A percentile compares a stretch with the other conserved stretches of the same genome.
Conservation (phyloP, 2,888 invertebrate species). For the Synergus gifuensis region DNA sequence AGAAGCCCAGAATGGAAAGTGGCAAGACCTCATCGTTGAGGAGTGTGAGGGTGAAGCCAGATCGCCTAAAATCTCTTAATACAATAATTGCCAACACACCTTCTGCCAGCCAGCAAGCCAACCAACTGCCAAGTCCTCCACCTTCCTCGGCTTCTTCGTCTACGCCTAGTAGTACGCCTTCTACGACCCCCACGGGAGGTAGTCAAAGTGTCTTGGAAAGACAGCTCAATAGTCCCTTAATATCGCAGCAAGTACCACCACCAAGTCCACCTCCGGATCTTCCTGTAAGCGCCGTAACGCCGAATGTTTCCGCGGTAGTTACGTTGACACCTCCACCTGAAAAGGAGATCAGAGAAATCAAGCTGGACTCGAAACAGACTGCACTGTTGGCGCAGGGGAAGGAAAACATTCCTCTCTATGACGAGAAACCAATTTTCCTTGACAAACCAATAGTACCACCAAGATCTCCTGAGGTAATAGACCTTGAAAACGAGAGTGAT, state of each 20-base stretch:
- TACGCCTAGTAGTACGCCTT: constrained; percentile 71
- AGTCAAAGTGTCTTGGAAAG: constrained; percentile 71
- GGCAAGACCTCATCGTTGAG: constrained; percentile 80
- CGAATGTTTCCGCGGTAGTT: constrained; percentile 75
- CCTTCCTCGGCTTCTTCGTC: constrained; percentile 71
- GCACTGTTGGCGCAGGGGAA: constrained; percentile 79
- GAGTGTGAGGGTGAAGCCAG: constrained; percentile 84
- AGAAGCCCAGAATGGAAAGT: constrained; percentile 75
- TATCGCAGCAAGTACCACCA: constrained; percentile 64
- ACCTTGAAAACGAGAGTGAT: constrained; percentile 79
- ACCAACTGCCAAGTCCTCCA: constrained; percentile 72
- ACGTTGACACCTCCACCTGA: constrained; percentile 77
- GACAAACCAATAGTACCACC: constrained; percentile 79
- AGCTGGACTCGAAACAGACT: constrained; percentile 72
- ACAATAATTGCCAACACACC: constrained; percentile 72
- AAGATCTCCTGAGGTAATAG: constrained; percentile 83
- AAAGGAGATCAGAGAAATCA: constrained; percentile 75
- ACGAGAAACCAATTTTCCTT: constrained; percentile 70
- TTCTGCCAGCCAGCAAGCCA: constrained; percentile 62
- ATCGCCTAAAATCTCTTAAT: constrained; percentile 77
- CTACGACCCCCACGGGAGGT: constrained; percentile 71
- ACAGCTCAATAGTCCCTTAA: constrained; percentile 71
- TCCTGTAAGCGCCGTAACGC: constrained; percentile 68
- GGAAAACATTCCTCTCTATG: constrained; percentile 80
- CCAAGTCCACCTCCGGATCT: constrained; percentile 67